phyloP scores from a whole-genome alignment of 1,140 invertebrate genomes.

The Heliconius hermathena region DNA sequence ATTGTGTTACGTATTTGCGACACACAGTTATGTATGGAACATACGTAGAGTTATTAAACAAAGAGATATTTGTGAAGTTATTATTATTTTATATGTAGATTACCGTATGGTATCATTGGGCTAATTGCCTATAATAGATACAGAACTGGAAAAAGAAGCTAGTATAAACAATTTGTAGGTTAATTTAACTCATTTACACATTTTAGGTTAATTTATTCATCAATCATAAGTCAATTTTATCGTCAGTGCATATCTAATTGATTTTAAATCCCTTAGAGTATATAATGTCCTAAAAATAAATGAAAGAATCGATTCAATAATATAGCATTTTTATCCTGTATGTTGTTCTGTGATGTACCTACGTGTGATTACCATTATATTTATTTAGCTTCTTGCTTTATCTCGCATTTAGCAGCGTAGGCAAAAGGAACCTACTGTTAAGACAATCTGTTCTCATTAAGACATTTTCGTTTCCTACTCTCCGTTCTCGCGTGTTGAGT shows the following conservation, averaged over 20 bases:
- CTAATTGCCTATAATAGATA: too few species aligned
- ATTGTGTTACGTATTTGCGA: constrained; percentile 56
- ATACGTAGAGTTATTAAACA: constrained; percentile 33
- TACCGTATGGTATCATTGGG: too few species aligned
- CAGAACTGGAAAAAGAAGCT: neutral
- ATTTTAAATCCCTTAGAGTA: neutral
- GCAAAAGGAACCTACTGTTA: too few species aligned
- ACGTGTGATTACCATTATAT: too few species aligned
- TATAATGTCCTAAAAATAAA: neutral
- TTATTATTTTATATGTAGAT: neutral
- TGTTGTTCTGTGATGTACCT: too few species aligned
- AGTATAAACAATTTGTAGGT: neutral
- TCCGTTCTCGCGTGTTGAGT: too few species aligned
- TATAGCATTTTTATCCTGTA: too few species aligned
- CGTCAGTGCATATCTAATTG: neutral
- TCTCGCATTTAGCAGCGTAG: too few species aligned
- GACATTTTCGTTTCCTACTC: too few species aligned
- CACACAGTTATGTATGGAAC: constrained; percentile 42
- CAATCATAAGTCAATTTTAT: neutral
- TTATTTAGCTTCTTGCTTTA: too few species aligned
- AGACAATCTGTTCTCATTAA: too few species aligned
- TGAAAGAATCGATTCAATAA: too few species aligned
- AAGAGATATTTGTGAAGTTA: constrained; percentile 9
- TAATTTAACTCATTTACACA: neutral
- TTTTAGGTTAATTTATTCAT: neutral